A percentile compares a stretch with the other conserved stretches of the same genome.
phyloP scores from a whole-genome alignment of 2,888 invertebrate species.

The Ctena decussata region DNA sequence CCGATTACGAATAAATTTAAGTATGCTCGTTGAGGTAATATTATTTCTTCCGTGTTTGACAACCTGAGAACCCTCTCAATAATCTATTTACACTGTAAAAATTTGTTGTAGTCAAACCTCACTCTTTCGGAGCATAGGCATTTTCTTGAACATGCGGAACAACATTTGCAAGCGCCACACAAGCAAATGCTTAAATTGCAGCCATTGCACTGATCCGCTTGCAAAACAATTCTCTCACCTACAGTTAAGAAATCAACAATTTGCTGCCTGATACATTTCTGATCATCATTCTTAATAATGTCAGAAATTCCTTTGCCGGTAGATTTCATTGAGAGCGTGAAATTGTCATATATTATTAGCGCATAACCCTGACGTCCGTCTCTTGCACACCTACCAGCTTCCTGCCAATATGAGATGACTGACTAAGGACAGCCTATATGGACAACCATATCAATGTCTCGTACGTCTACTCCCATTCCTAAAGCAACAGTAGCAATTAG shows the following conservation, averaged over 20 bases:
- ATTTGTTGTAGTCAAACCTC: no score
- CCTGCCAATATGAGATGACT: constrained; percentile 39
- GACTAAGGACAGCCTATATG: constrained; percentile 46
- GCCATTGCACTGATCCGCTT: neutral
- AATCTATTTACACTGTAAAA: no score
- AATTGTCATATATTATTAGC: constrained; percentile 33
- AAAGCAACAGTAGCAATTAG: constrained; percentile 42
- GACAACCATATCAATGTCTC: constrained; percentile 38
- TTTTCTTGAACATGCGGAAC: neutral
- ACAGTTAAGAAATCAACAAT: neutral
- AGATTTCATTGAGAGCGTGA: constrained; percentile 24
- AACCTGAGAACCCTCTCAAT: no score
- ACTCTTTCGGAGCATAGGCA: neutral
- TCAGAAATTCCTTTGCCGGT: constrained; percentile 32
- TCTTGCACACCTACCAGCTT: constrained; percentile 36
- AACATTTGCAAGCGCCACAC: neutral
- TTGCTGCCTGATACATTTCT: constrained; percentile 16
- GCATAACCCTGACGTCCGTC: constrained; percentile 34
- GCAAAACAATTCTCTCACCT: neutral
- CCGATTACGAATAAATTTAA: no score
- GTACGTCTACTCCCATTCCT: constrained; percentile 47
- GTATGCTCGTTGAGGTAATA: no score
- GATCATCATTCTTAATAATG: neutral
- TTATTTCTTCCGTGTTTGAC: no score
- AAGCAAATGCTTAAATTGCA: neutral